phyloP scores from a whole-genome alignment of 2,113 vertebrate genomes.

The Saimiri boliviensis region DNA sequence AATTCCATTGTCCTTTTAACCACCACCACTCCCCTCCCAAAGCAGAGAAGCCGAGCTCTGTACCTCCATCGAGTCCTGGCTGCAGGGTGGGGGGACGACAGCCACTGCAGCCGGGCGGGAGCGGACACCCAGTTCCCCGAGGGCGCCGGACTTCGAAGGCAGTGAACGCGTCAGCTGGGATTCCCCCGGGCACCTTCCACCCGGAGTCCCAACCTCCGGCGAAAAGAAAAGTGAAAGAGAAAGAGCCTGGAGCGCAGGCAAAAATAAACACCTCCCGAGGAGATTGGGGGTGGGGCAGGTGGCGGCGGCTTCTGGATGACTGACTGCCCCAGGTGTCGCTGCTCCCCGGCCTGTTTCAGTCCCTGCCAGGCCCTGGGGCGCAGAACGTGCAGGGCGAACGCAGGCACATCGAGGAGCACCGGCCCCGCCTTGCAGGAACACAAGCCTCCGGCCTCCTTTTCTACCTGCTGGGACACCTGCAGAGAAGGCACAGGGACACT shows the following conservation, averaged over 20 bases:
- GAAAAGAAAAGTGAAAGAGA: constrained; percentile 75
- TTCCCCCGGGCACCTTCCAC: not conserved
- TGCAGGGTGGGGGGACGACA: not conserved
- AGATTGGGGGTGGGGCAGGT: not conserved
- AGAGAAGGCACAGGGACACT: not conserved
- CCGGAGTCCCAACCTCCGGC: not conserved
- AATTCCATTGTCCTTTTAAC: not conserved
- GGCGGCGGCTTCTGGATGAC: not conserved
- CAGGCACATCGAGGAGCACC: not conserved
- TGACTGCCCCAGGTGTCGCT: not conserved
- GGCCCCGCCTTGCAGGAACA: not conserved
- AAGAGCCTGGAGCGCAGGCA: not conserved
- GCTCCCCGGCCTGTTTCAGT: not conserved
- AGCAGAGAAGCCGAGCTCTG: not conserved
- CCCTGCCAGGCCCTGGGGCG: not conserved
- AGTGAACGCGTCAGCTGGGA: not conserved
- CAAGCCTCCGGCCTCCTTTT: not conserved
- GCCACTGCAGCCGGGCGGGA: not conserved
- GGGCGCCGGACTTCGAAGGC: not conserved
- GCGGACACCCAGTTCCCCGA: not conserved
- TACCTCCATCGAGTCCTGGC: constrained; percentile 51
- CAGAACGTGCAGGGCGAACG: not conserved
- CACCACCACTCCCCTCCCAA: not conserved
- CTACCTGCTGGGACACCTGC: not conserved
- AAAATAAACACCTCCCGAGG: constrained; percentile 18